These are phyloP conservation scores for Cremastinae sp. DNA, from an alignment of 2,888 invertebrate genomes.

Conservation along the genomic window DNA sequence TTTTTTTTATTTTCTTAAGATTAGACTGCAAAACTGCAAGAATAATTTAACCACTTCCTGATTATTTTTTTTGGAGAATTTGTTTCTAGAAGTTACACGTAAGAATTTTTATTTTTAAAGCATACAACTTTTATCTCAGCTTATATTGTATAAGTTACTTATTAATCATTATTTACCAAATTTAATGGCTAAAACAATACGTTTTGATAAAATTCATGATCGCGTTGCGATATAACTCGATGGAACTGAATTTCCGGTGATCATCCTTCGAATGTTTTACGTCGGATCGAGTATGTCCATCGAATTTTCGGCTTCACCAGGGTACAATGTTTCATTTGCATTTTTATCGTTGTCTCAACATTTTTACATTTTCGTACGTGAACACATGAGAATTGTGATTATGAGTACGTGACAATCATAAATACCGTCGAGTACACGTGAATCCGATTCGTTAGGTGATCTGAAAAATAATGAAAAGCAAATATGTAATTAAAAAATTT, in stretches of 20 bases:
- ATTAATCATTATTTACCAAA: background rate
- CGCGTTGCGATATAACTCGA: too few relatives aligned
- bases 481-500: conserved; percentile 30
- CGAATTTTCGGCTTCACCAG: too few relatives aligned
- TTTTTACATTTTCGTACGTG: conserved; percentile 4
- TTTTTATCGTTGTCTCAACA: conserved; percentile 50
- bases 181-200: too few relatives aligned
- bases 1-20: conserved; percentile 29
- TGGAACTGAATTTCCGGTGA: too few relatives aligned
- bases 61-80: conserved; percentile 1
- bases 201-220: too few relatives aligned
- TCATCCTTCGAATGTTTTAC: too few relatives aligned
- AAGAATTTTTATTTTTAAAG: conserved; percentile 42
- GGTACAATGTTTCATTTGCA: too few relatives aligned
- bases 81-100: background rate
- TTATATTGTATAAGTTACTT: conserved; percentile 1
- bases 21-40: conserved; percentile 5
- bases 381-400: conserved; percentile 30
- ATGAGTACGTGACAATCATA: conserved; percentile 74
- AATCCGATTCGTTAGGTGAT: background rate
- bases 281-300: too few relatives aligned
- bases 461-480: too few relatives aligned
- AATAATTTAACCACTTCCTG: conserved; percentile 22
- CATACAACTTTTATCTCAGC: conserved; percentile 50
- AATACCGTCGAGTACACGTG: conserved; percentile 71